These are phyloP conservation scores for Artibeus jamaicensis DNA, from an alignment of 2,797 vertebrate species.

Conservation along the genomic window DNA sequence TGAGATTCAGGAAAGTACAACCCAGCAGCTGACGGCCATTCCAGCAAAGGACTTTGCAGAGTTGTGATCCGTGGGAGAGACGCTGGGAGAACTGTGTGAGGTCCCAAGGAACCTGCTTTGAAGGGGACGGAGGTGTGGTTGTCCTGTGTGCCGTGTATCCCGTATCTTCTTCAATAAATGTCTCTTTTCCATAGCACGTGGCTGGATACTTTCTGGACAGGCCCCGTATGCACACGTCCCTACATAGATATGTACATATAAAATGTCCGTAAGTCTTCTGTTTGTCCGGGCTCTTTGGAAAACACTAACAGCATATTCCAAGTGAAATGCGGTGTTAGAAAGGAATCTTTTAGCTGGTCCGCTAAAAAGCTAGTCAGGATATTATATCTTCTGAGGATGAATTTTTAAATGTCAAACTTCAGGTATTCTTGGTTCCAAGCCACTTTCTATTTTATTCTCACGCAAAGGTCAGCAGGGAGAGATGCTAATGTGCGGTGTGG, in stretches of 20 bases:
- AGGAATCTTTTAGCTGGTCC: not conserved
- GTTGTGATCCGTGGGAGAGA: no score
- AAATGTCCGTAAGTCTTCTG: not conserved
- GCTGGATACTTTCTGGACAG: not conserved
- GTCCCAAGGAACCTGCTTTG: no score
- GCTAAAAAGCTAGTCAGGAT: not conserved
- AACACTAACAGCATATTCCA: not conserved
- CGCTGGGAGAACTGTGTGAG: no score
- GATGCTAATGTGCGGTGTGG: not conserved
- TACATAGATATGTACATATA: no score
- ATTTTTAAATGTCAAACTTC: conserved; percentile 31
- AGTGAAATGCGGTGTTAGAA: not conserved
- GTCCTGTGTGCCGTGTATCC: no score
- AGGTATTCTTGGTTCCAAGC: not conserved
- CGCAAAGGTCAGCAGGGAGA: not conserved
- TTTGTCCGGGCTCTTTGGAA: not conserved
- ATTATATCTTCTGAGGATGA: not conserved
- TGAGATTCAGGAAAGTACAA: no score
- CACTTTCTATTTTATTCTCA: conserved; percentile 11
- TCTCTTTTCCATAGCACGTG: not conserved
- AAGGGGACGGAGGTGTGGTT: no score
- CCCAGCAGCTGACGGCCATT: no score
- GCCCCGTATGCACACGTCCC: not conserved
- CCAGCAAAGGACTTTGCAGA: no score
- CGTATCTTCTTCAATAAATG: no score